Conservation (phyloP, 2,113 vertebrate genomes). For the Pluvianellus socialis region DNA sequence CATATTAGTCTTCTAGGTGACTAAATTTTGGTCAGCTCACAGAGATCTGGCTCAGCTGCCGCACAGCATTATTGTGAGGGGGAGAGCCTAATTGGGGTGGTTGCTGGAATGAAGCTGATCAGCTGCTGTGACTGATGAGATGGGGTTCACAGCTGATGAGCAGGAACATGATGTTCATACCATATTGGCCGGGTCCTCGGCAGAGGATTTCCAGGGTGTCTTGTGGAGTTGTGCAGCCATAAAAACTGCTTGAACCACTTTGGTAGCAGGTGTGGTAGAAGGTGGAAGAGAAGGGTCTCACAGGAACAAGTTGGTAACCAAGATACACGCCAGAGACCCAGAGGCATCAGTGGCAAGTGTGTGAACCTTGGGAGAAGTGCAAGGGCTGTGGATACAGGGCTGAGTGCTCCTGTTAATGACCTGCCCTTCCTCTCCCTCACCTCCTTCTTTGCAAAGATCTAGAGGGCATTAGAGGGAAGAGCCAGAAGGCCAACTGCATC, state of each 20-base stretch:
- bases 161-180: neutral
- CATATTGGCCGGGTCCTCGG: rapidly evolving
- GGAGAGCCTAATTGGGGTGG: neutral
- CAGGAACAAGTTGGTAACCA: too few relatives aligned
- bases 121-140: neutral
- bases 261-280: neutral
- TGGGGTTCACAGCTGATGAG: neutral
- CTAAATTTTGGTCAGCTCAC: neutral
- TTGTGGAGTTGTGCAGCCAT: neutral
- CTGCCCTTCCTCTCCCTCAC: neutral
- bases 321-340: neutral
- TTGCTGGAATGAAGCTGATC: neutral
- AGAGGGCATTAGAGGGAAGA: rapidly evolving
- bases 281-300: neutral
- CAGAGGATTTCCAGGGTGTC: neutral
- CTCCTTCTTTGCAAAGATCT: neutral
- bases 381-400: neutral
- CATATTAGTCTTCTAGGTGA: neutral
- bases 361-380: rapidly evolving
- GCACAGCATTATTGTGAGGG: rapidly evolving
- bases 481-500: too few relatives aligned
- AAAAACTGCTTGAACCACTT: neutral
- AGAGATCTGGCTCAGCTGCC: neutral
- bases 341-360: neutral
- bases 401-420: neutral